Evolutionary conservation across 2,888 invertebrate genomes (phyloP).

Genomic region (Danaus chrysippus): DNA sequence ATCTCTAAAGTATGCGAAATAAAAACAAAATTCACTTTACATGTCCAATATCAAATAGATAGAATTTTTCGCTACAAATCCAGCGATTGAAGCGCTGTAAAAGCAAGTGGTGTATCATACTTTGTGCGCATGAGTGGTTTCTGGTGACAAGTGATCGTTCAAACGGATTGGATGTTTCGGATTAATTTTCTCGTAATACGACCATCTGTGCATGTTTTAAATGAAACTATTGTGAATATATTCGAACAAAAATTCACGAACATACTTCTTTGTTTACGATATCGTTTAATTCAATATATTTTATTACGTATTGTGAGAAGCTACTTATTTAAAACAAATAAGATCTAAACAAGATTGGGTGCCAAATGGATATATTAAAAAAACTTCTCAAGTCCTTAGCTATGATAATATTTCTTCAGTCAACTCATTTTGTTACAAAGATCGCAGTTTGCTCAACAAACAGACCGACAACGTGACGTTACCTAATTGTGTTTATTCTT

Average conservation of each 20-base stretch:
- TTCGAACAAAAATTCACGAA: background rate
- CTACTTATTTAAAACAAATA: background rate
- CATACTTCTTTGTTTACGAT: no score
- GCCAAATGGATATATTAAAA: background rate
- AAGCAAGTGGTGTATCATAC: slow-evolving; percentile 25
- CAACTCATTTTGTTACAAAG: slow-evolving; percentile 46
- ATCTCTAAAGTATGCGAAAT: no score
- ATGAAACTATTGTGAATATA: slow-evolving; percentile 29
- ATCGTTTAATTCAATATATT: background rate
- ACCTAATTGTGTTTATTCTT: slow-evolving; percentile 61
- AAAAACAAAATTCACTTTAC: no score
- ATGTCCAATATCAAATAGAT: no score
- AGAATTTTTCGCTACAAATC: background rate
- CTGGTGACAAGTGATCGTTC: slow-evolving; percentile 67
- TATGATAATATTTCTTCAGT: slow-evolving; percentile 56
- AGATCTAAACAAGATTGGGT: background rate
- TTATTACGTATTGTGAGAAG: background rate
- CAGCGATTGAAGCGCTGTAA: slow-evolving; percentile 39
- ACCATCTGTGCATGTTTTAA: slow-evolving; percentile 59
- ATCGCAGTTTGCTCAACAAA: slow-evolving; percentile 48
- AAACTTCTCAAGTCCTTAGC: slow-evolving; percentile 29
- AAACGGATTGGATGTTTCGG: slow-evolving; percentile 58
- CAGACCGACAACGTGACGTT: slow-evolving; percentile 38
- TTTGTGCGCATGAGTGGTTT: slow-evolving; percentile 55
- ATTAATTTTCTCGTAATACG: slow-evolving; percentile 61